Percentiles rank a stretch among this genome's conserved stretches.
phyloP scores from a whole-genome alignment of 2,888 invertebrate species.

The Deilephila elpenor region DNA sequence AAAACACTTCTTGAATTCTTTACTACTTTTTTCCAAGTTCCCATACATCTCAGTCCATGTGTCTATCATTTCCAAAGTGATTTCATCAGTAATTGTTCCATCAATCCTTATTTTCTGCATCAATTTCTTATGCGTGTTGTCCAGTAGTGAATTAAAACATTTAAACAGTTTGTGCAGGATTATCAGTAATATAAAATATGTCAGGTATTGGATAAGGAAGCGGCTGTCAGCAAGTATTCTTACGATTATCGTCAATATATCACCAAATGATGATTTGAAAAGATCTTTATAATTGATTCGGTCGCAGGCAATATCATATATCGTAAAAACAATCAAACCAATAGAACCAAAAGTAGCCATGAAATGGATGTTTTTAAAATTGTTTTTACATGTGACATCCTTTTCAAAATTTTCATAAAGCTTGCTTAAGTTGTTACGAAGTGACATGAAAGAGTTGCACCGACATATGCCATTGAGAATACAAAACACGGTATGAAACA shows the following conservation, averaged over 20 bases:
- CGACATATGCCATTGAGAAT: no score
- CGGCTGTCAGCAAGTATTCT: not conserved
- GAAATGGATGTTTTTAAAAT: no score
- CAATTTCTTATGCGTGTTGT: not conserved
- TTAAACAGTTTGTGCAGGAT: not conserved
- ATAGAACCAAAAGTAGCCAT: no score
- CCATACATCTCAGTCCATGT: not conserved
- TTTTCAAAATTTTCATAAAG: no score
- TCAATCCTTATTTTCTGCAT: not conserved
- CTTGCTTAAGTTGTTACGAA: no score
- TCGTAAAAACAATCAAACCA: no score
- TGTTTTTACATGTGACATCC: no score
- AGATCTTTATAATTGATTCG: no score
- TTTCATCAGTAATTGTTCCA: not conserved
- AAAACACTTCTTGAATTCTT: conserved; percentile 14
- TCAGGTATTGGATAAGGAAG: not conserved
- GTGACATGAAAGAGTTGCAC: no score
- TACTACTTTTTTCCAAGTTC: not conserved
- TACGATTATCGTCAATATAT: not conserved
- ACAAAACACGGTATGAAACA: no score
- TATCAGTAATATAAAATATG: not conserved
- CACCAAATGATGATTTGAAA: not conserved
- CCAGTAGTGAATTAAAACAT: not conserved
- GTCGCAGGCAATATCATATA: no score
- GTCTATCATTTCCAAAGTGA: not conserved